Evolutionary conservation across 2,113 vertebrate species (phyloP), one percentile per base, ranked within the genome.

Genomic region (Corydoras sp.): DNA sequence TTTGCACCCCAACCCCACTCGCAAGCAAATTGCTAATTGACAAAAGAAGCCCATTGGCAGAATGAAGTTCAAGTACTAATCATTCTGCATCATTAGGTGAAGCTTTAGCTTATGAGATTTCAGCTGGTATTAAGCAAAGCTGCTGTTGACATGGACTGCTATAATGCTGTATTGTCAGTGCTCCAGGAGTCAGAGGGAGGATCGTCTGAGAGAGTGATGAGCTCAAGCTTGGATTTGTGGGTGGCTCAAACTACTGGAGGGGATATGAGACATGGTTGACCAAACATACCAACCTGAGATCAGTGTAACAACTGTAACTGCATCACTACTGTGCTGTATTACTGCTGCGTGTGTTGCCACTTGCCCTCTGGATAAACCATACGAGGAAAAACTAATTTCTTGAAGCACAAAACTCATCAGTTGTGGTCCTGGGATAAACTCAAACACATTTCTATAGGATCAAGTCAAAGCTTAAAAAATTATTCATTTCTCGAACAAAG

Each of bases 111-210:
- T 89, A 88, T 89, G 90, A 80, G 87, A 87, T 88, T 90, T 90
- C 88, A 91, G 89, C 85, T 83, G 89, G 89, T 88, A 90, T 91
- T 91, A 91, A 89, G 89, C 90, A 90, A 91, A 90, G 89, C 90
- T 88, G 86, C 86, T 90, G 88, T 89, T 91, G 90, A 90, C 88
- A 90, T 90, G 90, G 87, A 89, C 88, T 91, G 88, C 88, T 90
- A 87, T 90, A 90, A 89, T 88, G 86, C 88, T 86, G 87, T 88
- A 89, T 90, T 91, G 89, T 91, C 89, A 89, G 83, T 86, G 88
- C 88, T 89, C 88, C 85, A 90, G 88, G 85, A 90, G 86, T 82
- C 82, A 81, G 85, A 85, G 86, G 83, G 84, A 85, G 87, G 86
- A 83, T 80, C 81, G 76, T 84, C 81, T 79, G 82, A 82, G 78